phyloP scores from a whole-genome alignment of 1,140 invertebrate species.

The Probaryconus sp. region DNA sequence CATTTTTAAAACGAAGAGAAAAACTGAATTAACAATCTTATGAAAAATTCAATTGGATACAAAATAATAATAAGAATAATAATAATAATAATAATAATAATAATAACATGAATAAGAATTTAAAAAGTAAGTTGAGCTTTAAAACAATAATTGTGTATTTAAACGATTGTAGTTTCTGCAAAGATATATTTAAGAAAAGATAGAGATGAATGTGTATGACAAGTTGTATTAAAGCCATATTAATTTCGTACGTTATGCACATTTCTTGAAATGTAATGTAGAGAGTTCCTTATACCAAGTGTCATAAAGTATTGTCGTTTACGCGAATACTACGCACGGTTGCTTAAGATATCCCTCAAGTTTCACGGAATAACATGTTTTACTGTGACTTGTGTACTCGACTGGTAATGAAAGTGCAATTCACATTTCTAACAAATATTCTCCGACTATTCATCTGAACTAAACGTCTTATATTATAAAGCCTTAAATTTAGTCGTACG shows the following conservation, averaged over 20 bases:
- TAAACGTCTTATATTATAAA: background rate
- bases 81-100: too few species aligned
- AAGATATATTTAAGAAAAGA: too few species aligned
- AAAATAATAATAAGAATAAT: too few species aligned
- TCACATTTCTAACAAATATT: conserved; percentile 6
- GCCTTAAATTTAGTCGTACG: too few species aligned
- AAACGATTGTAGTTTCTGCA: too few species aligned
- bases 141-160: too few species aligned
- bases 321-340: conserved; percentile 26
- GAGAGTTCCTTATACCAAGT: conserved; percentile 44
- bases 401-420: conserved; percentile 18
- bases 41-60: too few species aligned
- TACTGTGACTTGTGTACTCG: conserved; percentile 24
- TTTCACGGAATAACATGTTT: conserved; percentile 40
- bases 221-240: conserved; percentile 40
- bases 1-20: too few species aligned
- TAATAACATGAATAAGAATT: too few species aligned
- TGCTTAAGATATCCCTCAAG: conserved; percentile 40
- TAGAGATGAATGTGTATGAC: conserved; percentile 12
- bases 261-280: conserved; percentile 21
- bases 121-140: too few species aligned
- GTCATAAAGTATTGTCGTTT: conserved; percentile 50
- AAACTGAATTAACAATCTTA: too few species aligned
- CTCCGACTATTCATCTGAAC: conserved; percentile 5
- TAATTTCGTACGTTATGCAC: conserved; percentile 29